phyloP scores from a whole-genome alignment of 2,888 invertebrate species.

The Ceraclea dissimilis region DNA sequence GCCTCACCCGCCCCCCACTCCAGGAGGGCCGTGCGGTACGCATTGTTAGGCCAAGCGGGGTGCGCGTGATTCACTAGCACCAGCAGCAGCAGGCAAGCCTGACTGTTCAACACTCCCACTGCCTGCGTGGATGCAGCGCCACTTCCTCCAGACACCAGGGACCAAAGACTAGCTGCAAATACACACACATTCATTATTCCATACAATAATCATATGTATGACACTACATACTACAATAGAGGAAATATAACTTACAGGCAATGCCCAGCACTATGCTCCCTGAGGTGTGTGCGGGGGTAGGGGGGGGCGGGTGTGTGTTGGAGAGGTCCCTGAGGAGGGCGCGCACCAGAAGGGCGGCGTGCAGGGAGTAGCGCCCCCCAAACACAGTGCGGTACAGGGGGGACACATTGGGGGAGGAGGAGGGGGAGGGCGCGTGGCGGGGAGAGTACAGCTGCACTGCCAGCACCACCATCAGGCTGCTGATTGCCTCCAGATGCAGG shows the following conservation, averaged over 20 bases:
- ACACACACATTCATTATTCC: background rate
- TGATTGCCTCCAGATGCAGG: constrained; percentile 81
- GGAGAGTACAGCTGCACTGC: constrained; percentile 81
- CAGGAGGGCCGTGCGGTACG: constrained; percentile 79
- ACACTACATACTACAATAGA: background rate
- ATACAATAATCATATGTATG: background rate
- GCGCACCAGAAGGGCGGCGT: constrained; percentile 72
- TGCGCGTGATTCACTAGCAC: constrained; percentile 83
- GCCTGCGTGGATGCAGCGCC: constrained; percentile 30
- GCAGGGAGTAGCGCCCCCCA: constrained; percentile 62
- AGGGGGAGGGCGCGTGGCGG: background rate
- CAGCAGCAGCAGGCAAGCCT: constrained; percentile 79
- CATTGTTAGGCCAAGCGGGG: constrained; percentile 60
- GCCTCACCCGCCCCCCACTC: background rate
- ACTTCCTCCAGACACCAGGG: constrained; percentile 61
- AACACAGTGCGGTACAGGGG: constrained; percentile 53
- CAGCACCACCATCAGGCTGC: constrained; percentile 77
- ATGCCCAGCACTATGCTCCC: constrained; percentile 81
- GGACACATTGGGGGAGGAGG: constrained; percentile 34
- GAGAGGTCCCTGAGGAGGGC: constrained; percentile 72
- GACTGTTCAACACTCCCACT: constrained; percentile 60
- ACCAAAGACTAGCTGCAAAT: constrained; percentile 63
- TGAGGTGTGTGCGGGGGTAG: constrained; percentile 43
- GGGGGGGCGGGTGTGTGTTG: constrained; percentile 58
- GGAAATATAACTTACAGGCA: constrained; percentile 36